Evolutionary conservation across 2,113 vertebrate species (phyloP), one percentile per base, ranked within the genome.

Genomic region (Speoplatyrhinus poulsoni): DNA sequence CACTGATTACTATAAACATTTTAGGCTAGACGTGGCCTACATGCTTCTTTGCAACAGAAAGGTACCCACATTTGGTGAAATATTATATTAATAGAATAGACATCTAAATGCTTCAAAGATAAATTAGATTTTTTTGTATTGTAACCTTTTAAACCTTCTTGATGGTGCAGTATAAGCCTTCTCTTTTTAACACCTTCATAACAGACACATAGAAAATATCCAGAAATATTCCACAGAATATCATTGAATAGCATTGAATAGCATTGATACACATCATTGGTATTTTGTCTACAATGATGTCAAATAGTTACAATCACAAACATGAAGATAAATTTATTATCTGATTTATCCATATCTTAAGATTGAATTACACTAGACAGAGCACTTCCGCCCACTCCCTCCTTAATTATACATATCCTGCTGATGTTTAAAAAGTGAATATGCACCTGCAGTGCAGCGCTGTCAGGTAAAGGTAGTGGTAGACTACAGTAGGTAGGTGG

Each of bases 251-350:
- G 4, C 19, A 33, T 32, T 13, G 3, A 33, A 16, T 16, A 12
- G 4, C 19, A 33, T 32, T 13, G 9, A 33, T 58, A 11, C 32
- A 32, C 55, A 26, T 26, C 26, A 26, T 26, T 26, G 26, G 26
- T 26, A 26, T 26, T 26, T 26, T 26, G 26, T 26, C 26, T 26
- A 6, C 55, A 58, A 56, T 58, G 12, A 36, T 46, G 13, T 69
- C 26, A 26, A 16, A 77, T 36, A 73, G 58, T 62, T 16, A 46
- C 73, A 19, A 1, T 70, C 32, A 67, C 76, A 68, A 53, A 65
- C 0, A 41, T 8, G 36, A 41, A 41, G 36, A 41, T 41, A 0
- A 41, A 41, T 0, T 41, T 0, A 41, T 5, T 26, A 3, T 41
- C 36, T 41, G 36, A 8, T 41, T 41, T 41, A 5, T 41, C 36